phyloP scores from a whole-genome alignment of 2,113 vertebrate genomes.

The Ceuthmochares aereus region DNA sequence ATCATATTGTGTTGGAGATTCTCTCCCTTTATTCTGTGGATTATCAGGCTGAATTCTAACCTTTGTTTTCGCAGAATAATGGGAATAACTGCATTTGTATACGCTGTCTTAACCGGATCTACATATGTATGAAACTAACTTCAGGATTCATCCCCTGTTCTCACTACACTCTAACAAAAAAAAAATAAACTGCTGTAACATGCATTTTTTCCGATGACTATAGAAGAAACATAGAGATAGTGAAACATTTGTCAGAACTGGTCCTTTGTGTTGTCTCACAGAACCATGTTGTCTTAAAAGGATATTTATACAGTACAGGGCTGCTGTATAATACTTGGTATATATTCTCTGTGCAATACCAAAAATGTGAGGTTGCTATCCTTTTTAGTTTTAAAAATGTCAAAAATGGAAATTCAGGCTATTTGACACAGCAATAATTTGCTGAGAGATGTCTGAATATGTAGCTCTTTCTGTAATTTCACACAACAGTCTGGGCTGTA shows the following conservation, averaged over 20 bases:
- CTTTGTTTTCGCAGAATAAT: background rate
- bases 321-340: slow-evolving; percentile 10
- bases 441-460: background rate
- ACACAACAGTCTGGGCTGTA: slow-evolving; percentile 39
- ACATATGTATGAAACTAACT: background rate
- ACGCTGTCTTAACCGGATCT: background rate
- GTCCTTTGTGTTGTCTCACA: slow-evolving; percentile 20
- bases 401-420: slow-evolving; percentile 51
- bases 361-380: background rate
- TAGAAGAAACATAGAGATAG: slow-evolving; percentile 4
- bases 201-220: background rate
- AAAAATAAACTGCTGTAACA: slow-evolving; percentile 5
- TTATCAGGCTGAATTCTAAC: background rate
- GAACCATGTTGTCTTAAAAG: background rate
- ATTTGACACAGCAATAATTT: slow-evolving; percentile 55
- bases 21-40: background rate
- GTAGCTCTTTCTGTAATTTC: slow-evolving; percentile 45
- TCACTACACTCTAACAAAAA: background rate
- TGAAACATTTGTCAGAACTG: slow-evolving; percentile 24
- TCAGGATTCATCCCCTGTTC: background rate
- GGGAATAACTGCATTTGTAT: background rate
- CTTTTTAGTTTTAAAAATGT: slow-evolving; percentile 61
- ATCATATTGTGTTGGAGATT: background rate
- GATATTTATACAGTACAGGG: slow-evolving; percentile 17
- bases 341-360: slow-evolving; percentile 7